Conservation (phyloP, 2,888 invertebrate species). For the Kryphioiulus occultus region DNA sequence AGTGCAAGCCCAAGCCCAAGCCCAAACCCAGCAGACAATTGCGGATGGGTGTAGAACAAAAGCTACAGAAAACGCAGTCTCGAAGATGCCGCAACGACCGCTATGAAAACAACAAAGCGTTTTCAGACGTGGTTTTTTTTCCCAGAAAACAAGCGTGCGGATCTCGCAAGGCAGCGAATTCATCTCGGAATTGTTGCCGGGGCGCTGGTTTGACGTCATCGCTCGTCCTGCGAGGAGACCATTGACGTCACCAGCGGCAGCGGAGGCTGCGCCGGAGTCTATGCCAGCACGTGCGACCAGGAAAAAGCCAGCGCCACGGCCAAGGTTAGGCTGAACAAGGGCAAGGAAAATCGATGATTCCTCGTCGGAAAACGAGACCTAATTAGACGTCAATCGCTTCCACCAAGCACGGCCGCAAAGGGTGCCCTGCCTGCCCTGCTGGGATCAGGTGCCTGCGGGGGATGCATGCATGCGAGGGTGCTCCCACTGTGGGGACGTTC, state of each 20-base stretch:
- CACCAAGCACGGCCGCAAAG: neutral
- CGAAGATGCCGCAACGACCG: neutral
- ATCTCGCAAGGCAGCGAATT: neutral
- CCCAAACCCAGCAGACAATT: neutral
- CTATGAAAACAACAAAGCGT: conserved; percentile 12
- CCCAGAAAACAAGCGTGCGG: neutral
- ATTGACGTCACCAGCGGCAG: conserved; percentile 19
- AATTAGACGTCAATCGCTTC: conserved; percentile 35
- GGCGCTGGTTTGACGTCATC: conserved; percentile 46
- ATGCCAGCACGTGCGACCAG: neutral
- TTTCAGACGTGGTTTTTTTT: conserved; percentile 15
- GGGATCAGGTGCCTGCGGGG: too few relatives aligned
- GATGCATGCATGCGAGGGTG: too few relatives aligned
- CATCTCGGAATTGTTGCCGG: conserved; percentile 42
- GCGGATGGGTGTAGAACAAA: neutral
- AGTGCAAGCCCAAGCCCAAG: too few relatives aligned
- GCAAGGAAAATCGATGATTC: conserved; percentile 45
- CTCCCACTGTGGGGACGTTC: too few relatives aligned
- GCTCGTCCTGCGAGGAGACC: conserved; percentile 14
- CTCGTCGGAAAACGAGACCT: conserved; percentile 12
- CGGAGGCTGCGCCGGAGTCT: neutral
- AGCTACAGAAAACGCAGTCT: neutral
- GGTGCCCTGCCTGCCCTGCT: too few relatives aligned
- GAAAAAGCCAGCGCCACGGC: conserved; percentile 41
- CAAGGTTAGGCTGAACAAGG: conserved; percentile 47